Base-by-base conservation (phyloP, 1,140 invertebrate species). In the Thalassaphorura encarpata region DNA sequence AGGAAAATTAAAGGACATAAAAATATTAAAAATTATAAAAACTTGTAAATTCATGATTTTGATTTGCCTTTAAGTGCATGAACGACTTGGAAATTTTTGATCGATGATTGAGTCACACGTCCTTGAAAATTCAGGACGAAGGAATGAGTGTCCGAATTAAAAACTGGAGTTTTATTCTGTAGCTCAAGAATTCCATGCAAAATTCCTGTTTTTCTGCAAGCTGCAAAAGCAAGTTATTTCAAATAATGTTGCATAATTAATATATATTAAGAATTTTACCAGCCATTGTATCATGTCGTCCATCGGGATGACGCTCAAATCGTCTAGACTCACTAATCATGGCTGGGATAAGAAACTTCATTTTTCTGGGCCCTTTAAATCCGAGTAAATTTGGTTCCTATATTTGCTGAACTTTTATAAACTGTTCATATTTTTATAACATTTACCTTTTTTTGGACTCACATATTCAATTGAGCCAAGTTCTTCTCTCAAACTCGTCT, bases 61-160 rank as follows among this genome's bases (percentile, higher is more conserved):
- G 26, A 24, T 21, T 72, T 73, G 85, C 89, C 83, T 77, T 97
- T 92, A 49, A 86, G 91, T 61, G 96, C 89, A 70, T 97, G 94
- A 50, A 99, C 92, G 58, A 99, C 87, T 79, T 99, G 96, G 75
- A 99, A 99, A 77, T 99, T 99, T 73, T 99, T 99, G 1, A 99
- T 96, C 58, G 94, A 98, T 15, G 97, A 95, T 73, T 97, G 93
- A 0, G 94, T 99, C 0, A 99, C 97, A 59, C 97, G 75, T 1
- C 96, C 96, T 70, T 97, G 92, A 74, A 99, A 99, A 75, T 99
- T 99, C 2, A 99, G 77, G 2, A 99, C 96, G 71, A 98, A 99
- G 0, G 92, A 97, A 71, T 99, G 96, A 0, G 93, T 97, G 61
- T 99, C 96, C 63, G 98, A 94, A 72, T 98, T 99, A 96, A 96